Base-by-base conservation (phyloP, 2,797 vertebrate species). In the Todus mexicanus region DNA sequence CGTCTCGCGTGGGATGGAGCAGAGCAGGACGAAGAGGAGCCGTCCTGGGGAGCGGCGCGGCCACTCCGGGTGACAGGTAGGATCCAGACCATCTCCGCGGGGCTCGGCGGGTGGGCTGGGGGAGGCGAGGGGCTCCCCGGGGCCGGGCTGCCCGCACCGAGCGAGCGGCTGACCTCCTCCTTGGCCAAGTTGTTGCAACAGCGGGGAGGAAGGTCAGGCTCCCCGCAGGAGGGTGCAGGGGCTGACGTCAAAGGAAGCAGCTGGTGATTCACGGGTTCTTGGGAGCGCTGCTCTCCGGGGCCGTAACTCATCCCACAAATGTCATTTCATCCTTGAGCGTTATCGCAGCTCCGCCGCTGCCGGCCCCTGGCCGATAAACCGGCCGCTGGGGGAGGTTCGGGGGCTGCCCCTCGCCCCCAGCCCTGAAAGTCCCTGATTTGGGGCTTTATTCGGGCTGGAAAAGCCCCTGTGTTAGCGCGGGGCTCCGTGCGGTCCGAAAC, bases 171-270 rank as follows among this genome's bases (percentile, higher is more conserved):
- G 93, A 74, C 93, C 89, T 95, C 87, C 80, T 31, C 63, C 72
- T 37, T 4, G 63, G 61, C 89, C 90, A 43, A 35, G 71, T 3
- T 90, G 64, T 76, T 92, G 95, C 78, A 25, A 74, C 14, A 91
- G 80, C n/a, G 9, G 84, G 75, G 86, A 90, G 87, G 94, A 95
- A 96, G 96, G 96, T 96, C 96, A 94, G 88, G 83, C 29, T 83
- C 72, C 74, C 35, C 3, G 76, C 79, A 26, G 89, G 89, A 88
- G 91, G 85, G 88, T 53, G 69, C 63, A 22, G 61, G 80, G 68
- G 73, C 82, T 97, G 96, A 97, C 97, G 97, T 97, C 97, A 97
- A 97, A 92, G 96, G 95, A 96, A 96, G 85, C 92, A 93, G 87
- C 93, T 94, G 95, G 80, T 86, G 90, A 96, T 90, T 92, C 93